Conservation (phyloP, 2,797 vertebrate genomes). For the Myiothlypis coronata region DNA sequence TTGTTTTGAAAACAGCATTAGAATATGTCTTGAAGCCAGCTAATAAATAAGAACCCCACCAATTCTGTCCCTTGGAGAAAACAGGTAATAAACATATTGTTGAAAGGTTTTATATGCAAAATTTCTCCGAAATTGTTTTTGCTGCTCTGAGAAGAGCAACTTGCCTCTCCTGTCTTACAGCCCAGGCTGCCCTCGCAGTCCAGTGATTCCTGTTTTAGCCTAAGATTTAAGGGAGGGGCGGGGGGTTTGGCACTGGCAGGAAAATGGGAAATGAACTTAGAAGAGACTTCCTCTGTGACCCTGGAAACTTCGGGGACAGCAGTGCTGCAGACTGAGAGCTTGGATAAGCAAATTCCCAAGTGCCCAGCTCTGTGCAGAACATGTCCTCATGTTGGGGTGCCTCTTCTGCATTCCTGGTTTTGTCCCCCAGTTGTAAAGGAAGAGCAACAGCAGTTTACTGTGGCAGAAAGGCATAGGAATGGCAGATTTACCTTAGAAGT, state of each 20-base stretch:
- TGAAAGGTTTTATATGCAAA: neutral
- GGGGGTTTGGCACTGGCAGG: neutral
- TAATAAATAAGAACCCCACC: neutral
- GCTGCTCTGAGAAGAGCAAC: neutral
- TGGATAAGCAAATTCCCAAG: neutral
- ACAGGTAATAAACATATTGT: neutral
- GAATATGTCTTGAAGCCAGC: neutral
- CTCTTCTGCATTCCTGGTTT: neutral
- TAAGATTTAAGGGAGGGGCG: neutral
- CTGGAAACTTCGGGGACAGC: neutral
- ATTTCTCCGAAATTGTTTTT: neutral
- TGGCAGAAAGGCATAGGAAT: neutral
- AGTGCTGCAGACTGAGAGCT: rapidly evolving
- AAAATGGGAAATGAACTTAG: constrained; percentile 53
- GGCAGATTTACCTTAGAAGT: neutral
- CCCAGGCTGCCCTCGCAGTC: neutral
- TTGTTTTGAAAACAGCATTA: constrained; percentile 32
- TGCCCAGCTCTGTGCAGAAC: rapidly evolving
- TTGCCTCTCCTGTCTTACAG: neutral
- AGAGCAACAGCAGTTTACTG: rapidly evolving
- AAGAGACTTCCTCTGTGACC: constrained; percentile 31
- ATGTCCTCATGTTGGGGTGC: rapidly evolving
- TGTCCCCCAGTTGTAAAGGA: rapidly evolving
- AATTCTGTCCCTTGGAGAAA: neutral
- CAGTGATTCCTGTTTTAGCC: constrained; percentile 3